A percentile compares a stretch with the other conserved stretches of the same genome.
phyloP scores from a whole-genome alignment of 2,113 vertebrate species.

The Glaucidium brasilianum region DNA sequence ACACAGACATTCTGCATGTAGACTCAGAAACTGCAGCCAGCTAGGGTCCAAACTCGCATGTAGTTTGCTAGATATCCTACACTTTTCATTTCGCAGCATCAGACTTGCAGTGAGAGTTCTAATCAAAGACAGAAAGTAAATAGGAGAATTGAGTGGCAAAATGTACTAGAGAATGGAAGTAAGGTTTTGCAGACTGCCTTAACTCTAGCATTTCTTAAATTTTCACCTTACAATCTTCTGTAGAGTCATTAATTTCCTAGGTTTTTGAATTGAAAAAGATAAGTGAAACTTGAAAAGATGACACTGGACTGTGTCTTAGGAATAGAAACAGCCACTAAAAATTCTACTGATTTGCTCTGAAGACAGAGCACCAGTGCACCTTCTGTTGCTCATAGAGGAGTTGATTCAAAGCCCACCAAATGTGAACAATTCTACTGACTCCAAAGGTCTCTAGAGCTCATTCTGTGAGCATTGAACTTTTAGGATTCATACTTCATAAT shows the following conservation, averaged over 20 bases:
- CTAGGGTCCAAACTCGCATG: not conserved
- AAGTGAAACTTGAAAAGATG: not conserved
- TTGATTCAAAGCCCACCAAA: not conserved
- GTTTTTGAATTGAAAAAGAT: not conserved
- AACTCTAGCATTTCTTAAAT: not conserved
- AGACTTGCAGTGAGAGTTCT: not conserved
- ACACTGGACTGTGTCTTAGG: not conserved
- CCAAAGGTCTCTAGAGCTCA: not conserved
- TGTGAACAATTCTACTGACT: not conserved
- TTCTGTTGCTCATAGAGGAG: not conserved
- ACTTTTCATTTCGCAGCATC: accelerated
- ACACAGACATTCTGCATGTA: not conserved
- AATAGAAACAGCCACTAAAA: not conserved
- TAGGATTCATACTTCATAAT: not conserved
- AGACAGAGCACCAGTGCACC: not conserved
- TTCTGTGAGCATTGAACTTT: not conserved
- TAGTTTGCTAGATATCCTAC: not conserved
- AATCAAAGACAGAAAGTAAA: not conserved
- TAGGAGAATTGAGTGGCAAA: not conserved
- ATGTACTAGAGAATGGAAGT: not conserved
- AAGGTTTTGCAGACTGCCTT: not conserved
- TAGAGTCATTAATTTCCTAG: not conserved
- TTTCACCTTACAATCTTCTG: not conserved
- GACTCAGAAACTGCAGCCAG: not conserved
- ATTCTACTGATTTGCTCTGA: not conserved